Base-by-base conservation (phyloP, 2,797 vertebrate species). In the Gadopsis marmoratus region DNA sequence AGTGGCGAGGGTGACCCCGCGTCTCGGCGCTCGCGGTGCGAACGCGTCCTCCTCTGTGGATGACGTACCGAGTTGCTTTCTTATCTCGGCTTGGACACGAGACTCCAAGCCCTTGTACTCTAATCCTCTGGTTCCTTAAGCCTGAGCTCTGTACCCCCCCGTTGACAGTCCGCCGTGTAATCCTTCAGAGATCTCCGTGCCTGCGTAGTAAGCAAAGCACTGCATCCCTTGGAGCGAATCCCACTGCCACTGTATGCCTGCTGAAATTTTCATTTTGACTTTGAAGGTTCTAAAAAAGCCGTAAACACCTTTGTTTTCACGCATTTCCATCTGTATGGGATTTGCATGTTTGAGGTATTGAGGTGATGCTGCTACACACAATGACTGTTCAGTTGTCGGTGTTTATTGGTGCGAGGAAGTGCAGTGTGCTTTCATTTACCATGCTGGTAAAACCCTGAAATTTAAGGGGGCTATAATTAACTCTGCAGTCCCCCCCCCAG, bases 51-150 rank as follows among this genome's bases (percentile, higher is more conserved):
- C 79, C 88, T 74, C 75, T 60, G 84, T 4, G 76, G 78, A 61
- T 75, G 78, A 81, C 71, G 72, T 59, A 58, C 66, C 61, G 60
- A 82, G 78, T 86, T 71, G 81, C 55, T 14, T 82, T 88, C 88
- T 91, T 93, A 93, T 91, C 93, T 86, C 26, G 48, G 74, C 79
- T 76, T 79, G 89, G 91, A 92, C 90, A 87, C 67, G 7, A 86
- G 88, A 89, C 84, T 89, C 79, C 68, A 12, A 85, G 84, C 85
- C 76, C 89, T 91, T 85, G 72, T 89, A 77, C 88, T 87, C 82
- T 92, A 94, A 95, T 95, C 93, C 92, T 84, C 81, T 63, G 77
- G 86, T 87, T 94, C 87, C 86, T 88, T 92, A 91, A 91, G 85
- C 90, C 87, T 73, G 83, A 88, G 86, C 87, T 78, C 82, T 83